A percentile compares a stretch with the other conserved stretches of the same genome.
phyloP scores from a whole-genome alignment of 2,113 vertebrate genomes.

The Cyanoramphus novaezelandiae region DNA sequence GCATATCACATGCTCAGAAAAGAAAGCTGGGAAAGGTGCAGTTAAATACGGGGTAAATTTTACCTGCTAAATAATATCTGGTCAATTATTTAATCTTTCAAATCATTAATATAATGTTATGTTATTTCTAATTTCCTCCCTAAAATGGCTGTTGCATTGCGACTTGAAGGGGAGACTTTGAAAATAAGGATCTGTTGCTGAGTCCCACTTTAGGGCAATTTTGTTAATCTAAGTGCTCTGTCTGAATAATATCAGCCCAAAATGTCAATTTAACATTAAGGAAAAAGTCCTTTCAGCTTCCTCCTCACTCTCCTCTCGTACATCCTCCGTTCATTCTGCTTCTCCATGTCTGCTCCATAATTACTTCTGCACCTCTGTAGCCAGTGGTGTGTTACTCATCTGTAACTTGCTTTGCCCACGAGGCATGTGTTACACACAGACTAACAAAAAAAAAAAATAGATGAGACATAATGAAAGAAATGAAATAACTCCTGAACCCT shows the following conservation, averaged over 20 bases:
- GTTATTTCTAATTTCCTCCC: neutral
- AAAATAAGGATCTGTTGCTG: neutral
- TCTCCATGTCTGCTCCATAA: neutral
- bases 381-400: accelerated
- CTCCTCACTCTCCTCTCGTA: neutral
- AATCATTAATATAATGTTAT: neutral
- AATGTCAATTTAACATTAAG: neutral
- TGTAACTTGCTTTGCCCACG: neutral
- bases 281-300: neutral
- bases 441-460: neutral
- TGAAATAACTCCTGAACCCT: neutral
- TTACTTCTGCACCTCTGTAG: neutral
- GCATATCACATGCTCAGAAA: neutral
- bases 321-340: neutral
- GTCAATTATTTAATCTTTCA: neutral
- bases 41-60: neutral
- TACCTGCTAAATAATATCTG: neutral
- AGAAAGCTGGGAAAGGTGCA: neutral
- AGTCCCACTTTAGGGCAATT: neutral
- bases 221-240: neutral
- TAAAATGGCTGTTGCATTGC: neutral
- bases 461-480: neutral
- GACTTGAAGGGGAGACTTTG: neutral
- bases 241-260: neutral
- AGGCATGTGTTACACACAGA: neutral